Base-by-base conservation (phyloP, 2,888 invertebrate species). In the Cylindroiulus punctatus region DNA sequence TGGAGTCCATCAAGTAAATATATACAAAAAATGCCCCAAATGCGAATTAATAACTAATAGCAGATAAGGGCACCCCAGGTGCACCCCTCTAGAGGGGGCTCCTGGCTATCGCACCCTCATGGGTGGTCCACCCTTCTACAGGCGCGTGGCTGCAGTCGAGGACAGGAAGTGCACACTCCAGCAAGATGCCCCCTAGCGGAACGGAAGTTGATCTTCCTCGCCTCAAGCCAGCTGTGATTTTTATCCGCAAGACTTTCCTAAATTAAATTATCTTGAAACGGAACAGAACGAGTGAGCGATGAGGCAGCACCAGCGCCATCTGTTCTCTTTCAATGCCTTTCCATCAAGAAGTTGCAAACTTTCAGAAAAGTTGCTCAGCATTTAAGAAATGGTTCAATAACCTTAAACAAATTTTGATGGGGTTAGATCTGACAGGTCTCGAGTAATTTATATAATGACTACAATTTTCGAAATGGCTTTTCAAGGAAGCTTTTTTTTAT, bases 191-290 rank as follows among this genome's bases (percentile, higher is more conserved):
- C 26, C 65, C 65, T 65, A 65, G 65, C 65, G 65, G 65, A 65
- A 65, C 65, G 65, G 65, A 65, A 65, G 65, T 65, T 65, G 65
- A 65, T 65, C 22, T 65, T 65, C 22, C 65, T 22, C 22, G 65
- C n/a, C 65, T 65, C 26, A 65, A 65, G 65, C 65, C 65, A 65
- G 65, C 65, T 65, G 65, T 65, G 65, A 65, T 65, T 65, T 65
- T 65, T 65, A 65, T 65, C 65, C n/a, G 22, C 22, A 65, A 65
- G 65, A 65, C 65, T 22, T 65, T 65, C 65, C 65, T 26, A 65
- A 65, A 65, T 65, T 65, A 26, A 65, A 65, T 65, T 65, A 65
- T 65, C 65, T 65, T 65, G 65, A 65, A 65, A 65, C 26, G 65
- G 65, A 65, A 65, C 65, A 65, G 65, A 65, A 65, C 65, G 65